These are phyloP conservation scores for Ormia ochracea DNA, from an alignment of 2,888 invertebrate species.

Conservation along the genomic window DNA sequence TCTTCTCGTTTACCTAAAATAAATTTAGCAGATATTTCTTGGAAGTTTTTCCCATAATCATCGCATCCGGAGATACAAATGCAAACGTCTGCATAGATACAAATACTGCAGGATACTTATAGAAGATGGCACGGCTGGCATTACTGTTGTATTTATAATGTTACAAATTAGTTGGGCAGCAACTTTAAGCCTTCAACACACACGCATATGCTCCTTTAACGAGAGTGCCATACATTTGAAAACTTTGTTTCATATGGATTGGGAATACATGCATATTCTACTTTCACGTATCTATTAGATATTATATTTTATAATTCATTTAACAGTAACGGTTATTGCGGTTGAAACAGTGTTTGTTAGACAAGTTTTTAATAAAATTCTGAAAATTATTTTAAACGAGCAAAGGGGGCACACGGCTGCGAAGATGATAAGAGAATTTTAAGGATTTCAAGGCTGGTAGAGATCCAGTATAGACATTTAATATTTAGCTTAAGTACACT, in stretches of 20 bases:
- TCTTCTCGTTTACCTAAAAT: neutral
- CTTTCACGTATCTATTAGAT: conserved; percentile 44
- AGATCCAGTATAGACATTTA: no score
- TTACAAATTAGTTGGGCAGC: neutral
- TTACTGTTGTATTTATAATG: neutral
- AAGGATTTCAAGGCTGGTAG: no score
- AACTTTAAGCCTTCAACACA: conserved; percentile 13
- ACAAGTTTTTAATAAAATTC: neutral
- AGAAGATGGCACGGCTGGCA: neutral
- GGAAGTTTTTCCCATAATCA: conserved; percentile 2
- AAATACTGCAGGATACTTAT: neutral
- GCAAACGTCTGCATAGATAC: neutral
- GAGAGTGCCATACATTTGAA: conserved; percentile 44
- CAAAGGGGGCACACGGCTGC: neutral
- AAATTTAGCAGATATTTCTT: conserved; percentile 26
- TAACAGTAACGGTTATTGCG: conserved; percentile 49
- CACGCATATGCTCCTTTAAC: conserved; percentile 11
- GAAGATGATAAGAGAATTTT: neutral
- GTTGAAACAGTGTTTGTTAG: conserved; percentile 20
- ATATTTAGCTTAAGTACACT: no score
- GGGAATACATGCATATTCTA: neutral
- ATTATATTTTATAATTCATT: conserved; percentile 47
- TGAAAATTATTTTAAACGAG: neutral
- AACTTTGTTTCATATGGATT: conserved; percentile 34
- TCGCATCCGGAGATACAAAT: neutral